These are phyloP conservation scores for Scaptomyza reducta DNA, from an alignment of 2,888 invertebrate species.

Conservation along the genomic window DNA sequence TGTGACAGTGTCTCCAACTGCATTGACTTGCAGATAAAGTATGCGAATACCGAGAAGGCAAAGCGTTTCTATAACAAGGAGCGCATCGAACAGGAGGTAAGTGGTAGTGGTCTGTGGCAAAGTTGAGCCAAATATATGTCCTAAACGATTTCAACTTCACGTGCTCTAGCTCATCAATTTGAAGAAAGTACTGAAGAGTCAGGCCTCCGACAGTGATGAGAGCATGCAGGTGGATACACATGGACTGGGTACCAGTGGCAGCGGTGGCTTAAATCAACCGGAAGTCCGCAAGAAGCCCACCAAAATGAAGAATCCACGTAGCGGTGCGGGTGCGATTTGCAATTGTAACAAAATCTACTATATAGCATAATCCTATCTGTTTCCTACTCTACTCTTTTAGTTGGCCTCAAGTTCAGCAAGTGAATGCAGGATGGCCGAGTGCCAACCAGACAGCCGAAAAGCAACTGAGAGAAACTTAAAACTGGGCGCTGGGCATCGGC, in stretches of 20 bases:
- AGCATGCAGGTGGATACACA: constrained; percentile 91
- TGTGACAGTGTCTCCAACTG: constrained; percentile 95
- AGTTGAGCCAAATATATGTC: neutral
- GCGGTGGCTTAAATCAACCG: constrained; percentile 51
- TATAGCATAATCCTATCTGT: neutral
- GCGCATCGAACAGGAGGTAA: constrained; percentile 93
- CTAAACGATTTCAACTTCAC: neutral
- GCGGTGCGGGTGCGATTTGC: constrained; percentile 63
- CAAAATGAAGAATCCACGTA: constrained; percentile 82
- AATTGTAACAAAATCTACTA: neutral
- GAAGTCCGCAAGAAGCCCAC: constrained; percentile 83
- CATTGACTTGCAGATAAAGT: constrained; percentile 94
- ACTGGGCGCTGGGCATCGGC: constrained; percentile 14
- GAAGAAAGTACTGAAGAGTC: constrained; percentile 94
- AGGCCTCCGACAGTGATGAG: constrained; percentile 92
- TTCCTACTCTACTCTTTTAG: constrained; percentile 25
- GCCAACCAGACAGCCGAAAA: constrained; percentile 13
- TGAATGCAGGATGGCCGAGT: constrained; percentile 51
- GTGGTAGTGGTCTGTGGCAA: constrained; percentile 27
- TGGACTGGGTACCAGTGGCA: constrained; percentile 86
- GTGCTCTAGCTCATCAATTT: constrained; percentile 90
- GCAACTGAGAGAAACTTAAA: constrained; percentile 14
- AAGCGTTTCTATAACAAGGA: constrained; percentile 91
- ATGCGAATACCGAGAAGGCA: constrained; percentile 94
- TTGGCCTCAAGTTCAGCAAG: constrained; percentile 73